Percentiles rank a stretch among this genome's conserved stretches.
These are phyloP conservation scores for Potamilus streckersoni DNA, from an alignment of 1,140 invertebrate genomes.

Conservation along the genomic window DNA sequence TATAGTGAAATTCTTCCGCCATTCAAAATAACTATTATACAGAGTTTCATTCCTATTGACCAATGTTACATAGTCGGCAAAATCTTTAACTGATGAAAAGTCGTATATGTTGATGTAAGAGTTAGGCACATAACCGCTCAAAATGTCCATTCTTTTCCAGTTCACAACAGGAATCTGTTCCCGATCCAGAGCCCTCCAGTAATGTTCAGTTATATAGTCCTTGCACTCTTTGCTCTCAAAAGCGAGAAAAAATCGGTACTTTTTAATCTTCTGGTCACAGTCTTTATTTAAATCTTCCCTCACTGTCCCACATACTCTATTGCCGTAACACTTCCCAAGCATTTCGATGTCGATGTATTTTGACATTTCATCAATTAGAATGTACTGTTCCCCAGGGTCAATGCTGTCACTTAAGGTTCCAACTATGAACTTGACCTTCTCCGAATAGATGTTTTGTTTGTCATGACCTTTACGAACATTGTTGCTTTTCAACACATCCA, in stretches of 20 bases:
- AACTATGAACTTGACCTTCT: constrained; percentile 62
- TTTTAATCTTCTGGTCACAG: constrained; percentile 37
- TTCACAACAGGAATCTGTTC: constrained; percentile 56
- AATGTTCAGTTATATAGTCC: constrained; percentile 68
- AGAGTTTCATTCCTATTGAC: constrained; percentile 48
- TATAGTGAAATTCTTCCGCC: constrained; percentile 29
- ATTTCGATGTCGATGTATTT: constrained; percentile 74
- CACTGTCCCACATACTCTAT: constrained; percentile 43
- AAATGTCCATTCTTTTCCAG: constrained; percentile 52
- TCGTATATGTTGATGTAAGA: constrained; percentile 81
- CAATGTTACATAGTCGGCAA: constrained; percentile 85
- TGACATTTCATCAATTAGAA: constrained; percentile 71
- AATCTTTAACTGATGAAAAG: constrained; percentile 84
- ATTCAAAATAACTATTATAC: constrained; percentile 64
- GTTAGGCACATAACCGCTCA: too few species aligned
- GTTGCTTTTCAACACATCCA: constrained; percentile 4
- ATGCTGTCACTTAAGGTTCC: constrained; percentile 78
- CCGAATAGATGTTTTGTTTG: constrained; percentile 17
- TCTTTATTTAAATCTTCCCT: constrained; percentile 31
- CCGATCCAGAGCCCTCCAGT: constrained; percentile 51
- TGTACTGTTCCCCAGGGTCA: constrained; percentile 70
- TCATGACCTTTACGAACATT: neutral
- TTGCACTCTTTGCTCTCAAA: constrained; percentile 66
- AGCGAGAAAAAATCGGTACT: constrained; percentile 89
- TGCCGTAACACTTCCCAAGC: constrained; percentile 71